phyloP scores from a whole-genome alignment of 2,888 invertebrate genomes.

The Xylota sylvarum region DNA sequence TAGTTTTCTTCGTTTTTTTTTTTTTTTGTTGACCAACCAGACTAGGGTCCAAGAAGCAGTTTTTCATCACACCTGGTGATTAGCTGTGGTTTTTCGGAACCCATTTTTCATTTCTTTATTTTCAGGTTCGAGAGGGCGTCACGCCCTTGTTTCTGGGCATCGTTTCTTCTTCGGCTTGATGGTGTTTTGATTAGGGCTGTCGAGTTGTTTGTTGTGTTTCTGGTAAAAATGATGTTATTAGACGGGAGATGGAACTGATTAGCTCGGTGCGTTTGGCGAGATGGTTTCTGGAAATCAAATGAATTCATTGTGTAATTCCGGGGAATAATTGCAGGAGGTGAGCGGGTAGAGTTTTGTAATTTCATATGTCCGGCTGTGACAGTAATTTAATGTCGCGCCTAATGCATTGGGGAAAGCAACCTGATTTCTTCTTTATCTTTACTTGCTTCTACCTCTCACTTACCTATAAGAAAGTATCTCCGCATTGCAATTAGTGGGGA shows the following conservation, averaged over 20 bases:
- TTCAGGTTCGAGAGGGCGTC: constrained; percentile 41
- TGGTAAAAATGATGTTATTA: constrained; percentile 72
- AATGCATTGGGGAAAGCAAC: neutral
- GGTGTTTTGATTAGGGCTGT: constrained; percentile 71
- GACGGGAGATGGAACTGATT: constrained; percentile 48
- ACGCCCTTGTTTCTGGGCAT: constrained; percentile 66
- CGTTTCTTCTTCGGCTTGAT: constrained; percentile 61
- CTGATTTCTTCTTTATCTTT: neutral
- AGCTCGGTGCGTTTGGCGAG: constrained; percentile 3
- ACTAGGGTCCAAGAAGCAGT: constrained; percentile 54
- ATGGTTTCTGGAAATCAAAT: constrained; percentile 37
- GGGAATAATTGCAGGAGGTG: constrained; percentile 22
- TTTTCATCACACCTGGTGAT: constrained; percentile 72
- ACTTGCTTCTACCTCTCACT: neutral
- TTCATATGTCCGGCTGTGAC: neutral
- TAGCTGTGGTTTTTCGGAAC: constrained; percentile 56
- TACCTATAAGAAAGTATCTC: no score
- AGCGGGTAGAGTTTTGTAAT: constrained; percentile 10
- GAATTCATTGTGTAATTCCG: constrained; percentile 33
- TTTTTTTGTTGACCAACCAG: constrained; percentile 63
- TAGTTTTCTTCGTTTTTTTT: constrained; percentile 7
- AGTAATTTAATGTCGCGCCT: neutral
- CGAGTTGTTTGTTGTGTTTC: constrained; percentile 40
- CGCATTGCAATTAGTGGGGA: no score
- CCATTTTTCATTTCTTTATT: constrained; percentile 51